A percentile compares a stretch with the other conserved stretches of the same genome.
Evolutionary conservation across 1,140 invertebrate species (phyloP).

Genomic region (Phocides pigmalion): DNA sequence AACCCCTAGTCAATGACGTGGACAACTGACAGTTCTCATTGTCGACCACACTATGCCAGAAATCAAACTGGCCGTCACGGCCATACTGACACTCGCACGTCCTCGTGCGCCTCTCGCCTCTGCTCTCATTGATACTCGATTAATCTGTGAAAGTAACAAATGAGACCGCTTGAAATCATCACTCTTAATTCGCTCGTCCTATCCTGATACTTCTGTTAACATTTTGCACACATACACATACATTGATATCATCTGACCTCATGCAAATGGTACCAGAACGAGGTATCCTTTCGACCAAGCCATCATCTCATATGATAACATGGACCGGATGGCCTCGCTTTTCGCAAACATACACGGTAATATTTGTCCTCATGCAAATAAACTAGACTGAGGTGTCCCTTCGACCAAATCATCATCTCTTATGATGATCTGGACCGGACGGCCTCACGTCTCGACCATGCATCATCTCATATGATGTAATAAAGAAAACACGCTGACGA

Average conservation of each 20-base stretch:
- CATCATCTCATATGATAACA: conserved; percentile 5
- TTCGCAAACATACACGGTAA: background rate
- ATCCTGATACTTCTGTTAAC: background rate
- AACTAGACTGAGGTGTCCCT: too few species aligned
- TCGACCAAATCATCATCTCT: background rate
- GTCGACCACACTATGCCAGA: too few species aligned
- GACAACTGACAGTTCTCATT: too few species aligned
- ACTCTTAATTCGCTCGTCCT: background rate
- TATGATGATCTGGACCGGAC: too few species aligned
- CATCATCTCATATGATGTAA: too few species aligned
- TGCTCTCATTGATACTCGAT: background rate
- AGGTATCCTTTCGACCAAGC: background rate
- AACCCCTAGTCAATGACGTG: too few species aligned
- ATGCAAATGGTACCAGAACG: too few species aligned
- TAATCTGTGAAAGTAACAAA: background rate
- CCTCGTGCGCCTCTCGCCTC: conserved; percentile 20
- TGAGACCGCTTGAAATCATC: background rate
- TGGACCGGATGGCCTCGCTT: conserved; percentile 3
- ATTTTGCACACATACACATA: background rate
- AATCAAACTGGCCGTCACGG: conserved; percentile 34
- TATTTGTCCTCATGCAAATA: too few species aligned
- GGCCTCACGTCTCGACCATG: too few species aligned
- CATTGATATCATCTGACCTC: background rate
- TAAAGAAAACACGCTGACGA: too few species aligned
- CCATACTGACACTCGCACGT: conserved; percentile 34